Percentiles rank a stretch among this genome's conserved stretches.
phyloP scores from a whole-genome alignment of 1,140 invertebrate species.

The Drosophila grimshawi region DNA sequence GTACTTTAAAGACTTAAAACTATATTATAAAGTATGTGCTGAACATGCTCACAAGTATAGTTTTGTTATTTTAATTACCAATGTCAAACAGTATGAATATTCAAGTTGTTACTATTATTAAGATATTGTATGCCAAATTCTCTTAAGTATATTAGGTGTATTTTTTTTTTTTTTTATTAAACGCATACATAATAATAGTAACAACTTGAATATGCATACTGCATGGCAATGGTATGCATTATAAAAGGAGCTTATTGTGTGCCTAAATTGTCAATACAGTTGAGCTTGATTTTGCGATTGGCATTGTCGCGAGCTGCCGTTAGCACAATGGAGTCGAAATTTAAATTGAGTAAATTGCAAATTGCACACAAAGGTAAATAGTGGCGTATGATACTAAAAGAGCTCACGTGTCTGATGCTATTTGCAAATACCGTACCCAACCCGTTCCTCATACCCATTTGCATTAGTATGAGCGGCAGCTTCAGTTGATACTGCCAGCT shows the following conservation, averaged over 20 bases:
- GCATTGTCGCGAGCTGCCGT: constrained; percentile 42
- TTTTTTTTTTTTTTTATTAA: constrained; percentile 42
- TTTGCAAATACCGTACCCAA: constrained; percentile 38
- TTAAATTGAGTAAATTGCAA: constrained; percentile 81
- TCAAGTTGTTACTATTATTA: constrained; percentile 10
- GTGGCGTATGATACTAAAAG: constrained; percentile 15
- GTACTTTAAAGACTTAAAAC: not conserved
- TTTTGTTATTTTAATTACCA: not conserved
- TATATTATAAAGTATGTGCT: not conserved
- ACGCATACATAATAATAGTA: constrained; percentile 35
- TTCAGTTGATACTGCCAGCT: constrained; percentile 16
- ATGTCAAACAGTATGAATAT: not conserved
- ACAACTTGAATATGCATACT: constrained; percentile 4
- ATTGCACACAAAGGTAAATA: constrained; percentile 63
- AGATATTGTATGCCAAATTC: not conserved
- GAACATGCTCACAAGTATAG: not conserved
- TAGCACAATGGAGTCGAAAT: constrained; percentile 58
- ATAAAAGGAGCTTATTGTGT: constrained; percentile 37
- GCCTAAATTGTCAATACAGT: constrained; percentile 33
- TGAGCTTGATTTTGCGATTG: constrained; percentile 25
- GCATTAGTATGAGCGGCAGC: not conserved
- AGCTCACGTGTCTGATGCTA: constrained; percentile 62
- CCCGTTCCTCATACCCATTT: not conserved
- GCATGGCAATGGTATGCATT: constrained; percentile 6
- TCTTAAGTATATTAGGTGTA: constrained; percentile 4